These are phyloP conservation scores for Zalophus californianus DNA, from an alignment of 2,797 vertebrate species.

Conservation along the genomic window DNA sequence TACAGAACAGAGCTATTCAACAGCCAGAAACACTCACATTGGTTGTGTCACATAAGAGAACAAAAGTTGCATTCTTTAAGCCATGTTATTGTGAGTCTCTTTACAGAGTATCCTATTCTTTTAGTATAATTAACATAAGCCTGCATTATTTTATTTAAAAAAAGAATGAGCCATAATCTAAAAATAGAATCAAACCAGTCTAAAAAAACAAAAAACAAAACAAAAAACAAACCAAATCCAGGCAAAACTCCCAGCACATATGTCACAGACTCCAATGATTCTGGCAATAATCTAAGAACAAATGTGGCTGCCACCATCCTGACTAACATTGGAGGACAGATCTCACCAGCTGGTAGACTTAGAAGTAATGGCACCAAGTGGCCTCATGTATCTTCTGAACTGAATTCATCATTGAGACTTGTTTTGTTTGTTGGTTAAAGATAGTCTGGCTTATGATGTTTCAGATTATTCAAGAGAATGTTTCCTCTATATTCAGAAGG, in stretches of 20 bases:
- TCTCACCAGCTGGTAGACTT: neutral
- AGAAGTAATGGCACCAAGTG: no score
- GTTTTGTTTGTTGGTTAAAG: neutral
- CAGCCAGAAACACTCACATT: neutral
- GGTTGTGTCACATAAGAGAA: neutral
- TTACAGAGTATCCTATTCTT: neutral
- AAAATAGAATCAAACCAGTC: constrained; percentile 12
- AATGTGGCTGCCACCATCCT: neutral
- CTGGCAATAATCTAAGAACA: neutral
- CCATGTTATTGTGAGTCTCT: neutral
- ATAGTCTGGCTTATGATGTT: neutral
- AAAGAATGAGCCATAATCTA: neutral
- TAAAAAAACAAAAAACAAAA: constrained; percentile 1
- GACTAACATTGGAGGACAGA: neutral
- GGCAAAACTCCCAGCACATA: neutral
- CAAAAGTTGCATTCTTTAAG: neutral
- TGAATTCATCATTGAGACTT: neutral
- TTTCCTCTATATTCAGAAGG: constrained; percentile 4
- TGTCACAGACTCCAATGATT: neutral
- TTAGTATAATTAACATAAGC: neutral
- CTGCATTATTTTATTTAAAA: neutral
- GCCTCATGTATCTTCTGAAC: neutral
- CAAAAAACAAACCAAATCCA: neutral
- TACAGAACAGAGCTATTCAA: neutral
- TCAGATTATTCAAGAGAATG: neutral